These are phyloP conservation scores for Apocheima hispidaria DNA, from an alignment of 2,888 invertebrate genomes.

Conservation along the genomic window DNA sequence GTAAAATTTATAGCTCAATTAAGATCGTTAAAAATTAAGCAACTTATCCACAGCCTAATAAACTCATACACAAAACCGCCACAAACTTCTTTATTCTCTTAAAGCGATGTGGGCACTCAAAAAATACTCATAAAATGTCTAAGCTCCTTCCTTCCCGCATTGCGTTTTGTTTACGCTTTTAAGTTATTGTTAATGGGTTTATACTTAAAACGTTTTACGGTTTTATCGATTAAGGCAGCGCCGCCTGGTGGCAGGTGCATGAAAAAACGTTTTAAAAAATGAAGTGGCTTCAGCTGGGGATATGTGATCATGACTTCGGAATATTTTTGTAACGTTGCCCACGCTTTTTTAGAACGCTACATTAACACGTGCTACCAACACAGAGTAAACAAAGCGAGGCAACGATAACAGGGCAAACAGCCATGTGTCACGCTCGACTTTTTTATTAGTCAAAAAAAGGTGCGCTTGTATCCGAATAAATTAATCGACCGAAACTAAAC, in stretches of 20 bases:
- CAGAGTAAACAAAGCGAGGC: slow-evolving; percentile 58
- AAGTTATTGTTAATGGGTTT: slow-evolving; percentile 72
- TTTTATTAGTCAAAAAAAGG: slow-evolving; percentile 52
- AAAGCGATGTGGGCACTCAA: slow-evolving; percentile 43
- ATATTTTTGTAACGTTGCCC: slow-evolving; percentile 51
- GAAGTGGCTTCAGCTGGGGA: slow-evolving; percentile 38
- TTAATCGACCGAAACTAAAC: slow-evolving; percentile 76
- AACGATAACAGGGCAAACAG: slow-evolving; percentile 48
- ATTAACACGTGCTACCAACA: slow-evolving; percentile 72
- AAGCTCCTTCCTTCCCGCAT: slow-evolving; percentile 47
- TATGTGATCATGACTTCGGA: slow-evolving; percentile 58
- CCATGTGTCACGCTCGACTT: slow-evolving; percentile 63
- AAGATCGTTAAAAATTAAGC: slow-evolving; percentile 49
- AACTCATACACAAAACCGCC: slow-evolving; percentile 42
- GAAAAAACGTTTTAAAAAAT: slow-evolving; percentile 49
- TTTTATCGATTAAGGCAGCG: slow-evolving; percentile 62
- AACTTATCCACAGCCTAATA: slow-evolving; percentile 46
- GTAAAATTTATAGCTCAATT: slow-evolving; percentile 52
- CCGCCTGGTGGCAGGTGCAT: slow-evolving; percentile 56
- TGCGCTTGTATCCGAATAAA: slow-evolving; percentile 54
- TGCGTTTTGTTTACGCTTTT: slow-evolving; percentile 62
- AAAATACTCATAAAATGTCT: slow-evolving; percentile 39
- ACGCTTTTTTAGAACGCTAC: slow-evolving; percentile 57
- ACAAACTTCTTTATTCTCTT: slow-evolving; percentile 44
- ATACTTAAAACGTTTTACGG: slow-evolving; percentile 68